Base-by-base conservation (phyloP, 2,888 invertebrate genomes). In the Taphrorychus bicolor region DNA sequence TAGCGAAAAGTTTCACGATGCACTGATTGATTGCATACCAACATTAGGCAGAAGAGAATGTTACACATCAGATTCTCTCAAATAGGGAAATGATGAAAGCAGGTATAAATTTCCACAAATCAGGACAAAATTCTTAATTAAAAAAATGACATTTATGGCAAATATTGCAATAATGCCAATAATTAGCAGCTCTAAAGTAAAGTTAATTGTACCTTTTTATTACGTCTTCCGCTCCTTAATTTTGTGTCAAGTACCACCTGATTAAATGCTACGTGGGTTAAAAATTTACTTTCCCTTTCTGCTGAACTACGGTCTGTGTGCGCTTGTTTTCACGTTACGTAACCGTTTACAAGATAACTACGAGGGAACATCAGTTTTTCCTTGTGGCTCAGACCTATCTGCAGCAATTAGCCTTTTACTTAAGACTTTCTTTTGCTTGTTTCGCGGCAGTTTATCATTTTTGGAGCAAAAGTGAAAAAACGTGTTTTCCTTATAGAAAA, bases 231-330 rank as follows among this genome's bases (percentile, higher is more conserved):
- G 32, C 1, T 9, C 11, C 11, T 32, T 32, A 9, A 32, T 32
- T 32, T 32, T 3, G 32, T 32, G 1, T n/a, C 32, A 32, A 3
- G 3, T 32, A 32, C 32, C 32, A 32, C 11, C 7, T 3, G 3
- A 32, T 3, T 11, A 32, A 2, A 32, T 7, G 11, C 7, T 11
- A 3, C 9, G 32, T 32, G 11, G 5, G 4, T n/a, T 54, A 54
- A 54, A 54, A 54, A 54, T 54, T 5, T 9, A 54, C 54, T 54
- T 54, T 54, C 54, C 23, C 54, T 54, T 54, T 54, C n/a, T 52
- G 19, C 52, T 23, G 14, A 2, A 23, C 32, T 9, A 9, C 5
- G 23, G 14, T 54, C 54, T 9, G 7, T 52, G 11, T 17, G 24
- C 14, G 21, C 22, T 22, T 21, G 7, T 7, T 32, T 54, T 11